These are phyloP conservation scores for Ferdinandea cuprea DNA, from an alignment of 2,888 invertebrate genomes.

Conservation along the genomic window DNA sequence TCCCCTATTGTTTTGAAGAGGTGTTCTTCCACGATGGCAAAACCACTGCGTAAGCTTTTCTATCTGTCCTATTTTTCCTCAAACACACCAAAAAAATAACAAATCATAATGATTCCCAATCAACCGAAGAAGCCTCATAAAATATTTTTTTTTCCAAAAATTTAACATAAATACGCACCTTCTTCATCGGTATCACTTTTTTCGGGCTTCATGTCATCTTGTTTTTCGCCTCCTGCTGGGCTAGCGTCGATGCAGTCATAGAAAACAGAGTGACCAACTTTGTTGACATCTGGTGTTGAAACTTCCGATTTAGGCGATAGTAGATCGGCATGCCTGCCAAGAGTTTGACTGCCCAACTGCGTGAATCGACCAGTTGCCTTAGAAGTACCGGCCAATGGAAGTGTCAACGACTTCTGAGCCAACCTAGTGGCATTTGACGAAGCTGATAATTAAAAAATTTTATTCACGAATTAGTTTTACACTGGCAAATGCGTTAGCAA, in stretches of 20 bases:
- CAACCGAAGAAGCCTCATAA: too few species aligned
- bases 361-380: slow-evolving; percentile 67
- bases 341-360: slow-evolving; percentile 56
- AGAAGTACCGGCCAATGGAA: slow-evolving; percentile 79
- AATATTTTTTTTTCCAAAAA: too few species aligned
- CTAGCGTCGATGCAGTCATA: slow-evolving; percentile 83
- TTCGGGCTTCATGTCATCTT: slow-evolving; percentile 91
- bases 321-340: slow-evolving; percentile 56
- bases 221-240: slow-evolving; percentile 85
- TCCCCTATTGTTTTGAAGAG: too few species aligned
- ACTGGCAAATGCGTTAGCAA: background rate
- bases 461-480: slow-evolving; percentile 19
- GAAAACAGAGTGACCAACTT: slow-evolving; percentile 83
- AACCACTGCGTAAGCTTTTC: too few species aligned
- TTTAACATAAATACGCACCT: slow-evolving; percentile 83
- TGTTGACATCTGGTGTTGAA: slow-evolving; percentile 81
- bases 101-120: too few species aligned
- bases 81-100: too few species aligned
- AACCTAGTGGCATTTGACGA: slow-evolving; percentile 62
- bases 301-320: slow-evolving; percentile 76
- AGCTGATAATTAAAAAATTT: slow-evolving; percentile 41
- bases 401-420: slow-evolving; percentile 79
- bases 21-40: too few species aligned
- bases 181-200: slow-evolving; percentile 89
- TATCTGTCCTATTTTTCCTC: too few species aligned